Evolutionary conservation across 2,797 vertebrate genomes (phyloP), one percentile per base, ranked within the genome.

Genomic region (Micropoecilia bifurca): DNA sequence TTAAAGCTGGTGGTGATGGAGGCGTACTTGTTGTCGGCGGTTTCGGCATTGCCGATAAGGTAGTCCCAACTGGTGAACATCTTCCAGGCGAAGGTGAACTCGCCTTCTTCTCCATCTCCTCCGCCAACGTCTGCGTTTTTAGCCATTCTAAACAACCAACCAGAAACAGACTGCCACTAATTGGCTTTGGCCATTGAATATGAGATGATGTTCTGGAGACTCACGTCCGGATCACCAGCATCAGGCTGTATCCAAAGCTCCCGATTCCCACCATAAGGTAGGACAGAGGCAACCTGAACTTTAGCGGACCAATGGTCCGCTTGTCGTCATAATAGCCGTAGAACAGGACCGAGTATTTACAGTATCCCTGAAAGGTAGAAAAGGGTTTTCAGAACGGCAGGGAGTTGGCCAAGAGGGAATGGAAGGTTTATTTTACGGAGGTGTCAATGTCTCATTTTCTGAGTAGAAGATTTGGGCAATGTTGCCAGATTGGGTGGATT

Each of bases 41-140:
- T 99, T 91, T 99, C 98, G 9, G 98, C 90, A 39, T 99, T 99
- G 83, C 98, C 98, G 1, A 99, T 99, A 87, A 99, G 96, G 91
- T 99, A 99, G 93, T 99, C 98, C 98, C 98, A 99, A 94, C 99
- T 99, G 90, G 98, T 99, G 95, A 99, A 99, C 98, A 99, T 99
- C 94, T 99, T 99, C 97, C 98, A 99, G 92, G 97, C 97, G 77
- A 99, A 99, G 25, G 96, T 97, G 92, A 98, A 99, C 90, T 97
- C 97, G 6, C 95, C 95, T 16, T 96, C 97, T 0, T 98, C 98
- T 7, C 97, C 97, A 0, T 99, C 98, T 43, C 96, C 95, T 0
- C 97, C 97, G 1, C 95, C 96, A 22, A 99, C 97, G 0, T 99
- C 97, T 71, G 96, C 96, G 16, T 99, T 99, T 81, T 96, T 97